Evolutionary conservation across 1,140 invertebrate species (phyloP).

Genomic region (Melipona quadrifasciata): DNA sequence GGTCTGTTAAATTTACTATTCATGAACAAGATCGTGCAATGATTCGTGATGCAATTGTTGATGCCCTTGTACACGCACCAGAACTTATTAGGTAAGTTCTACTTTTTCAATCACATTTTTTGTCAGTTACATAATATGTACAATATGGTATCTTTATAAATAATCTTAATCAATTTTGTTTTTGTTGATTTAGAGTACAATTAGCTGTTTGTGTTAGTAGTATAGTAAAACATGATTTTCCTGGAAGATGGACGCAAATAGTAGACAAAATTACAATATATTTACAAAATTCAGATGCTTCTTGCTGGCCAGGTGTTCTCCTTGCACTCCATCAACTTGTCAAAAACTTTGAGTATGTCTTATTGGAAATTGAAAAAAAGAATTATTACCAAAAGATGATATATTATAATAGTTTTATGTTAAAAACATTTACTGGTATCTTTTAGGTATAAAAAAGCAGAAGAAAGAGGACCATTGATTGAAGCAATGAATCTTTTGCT

Average conservation of each 20-base stretch:
- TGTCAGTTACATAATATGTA: not conserved
- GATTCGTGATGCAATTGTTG: conserved; percentile 96
- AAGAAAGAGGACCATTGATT: conserved; percentile 93
- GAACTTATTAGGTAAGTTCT: conserved; percentile 89
- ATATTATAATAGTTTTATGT: not conserved
- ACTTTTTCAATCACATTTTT: not conserved
- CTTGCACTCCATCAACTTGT: conserved; percentile 96
- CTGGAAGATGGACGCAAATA: conserved; percentile 96
- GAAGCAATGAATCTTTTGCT: conserved; percentile 97
- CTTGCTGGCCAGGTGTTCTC: conserved; percentile 95
- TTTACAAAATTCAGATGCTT: conserved; percentile 91
- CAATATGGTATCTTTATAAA: not conserved
- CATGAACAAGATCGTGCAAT: conserved; percentile 98
- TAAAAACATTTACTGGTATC: not conserved
- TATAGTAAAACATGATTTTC: conserved; percentile 98
- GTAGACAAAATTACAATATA: conserved; percentile 96
- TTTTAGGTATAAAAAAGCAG: conserved; percentile 91
- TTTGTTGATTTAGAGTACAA: conserved; percentile 87
- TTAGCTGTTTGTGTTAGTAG: conserved; percentile 94
- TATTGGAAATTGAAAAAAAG: conserved; percentile 3
- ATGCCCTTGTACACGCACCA: conserved; percentile 96
- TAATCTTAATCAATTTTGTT: conserved; percentile 25
- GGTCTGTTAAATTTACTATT: conserved; percentile 91
- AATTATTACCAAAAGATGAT: not conserved
- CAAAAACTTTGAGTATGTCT: conserved; percentile 94